phyloP scores from a whole-genome alignment of 2,797 vertebrate genomes.

The Sebastes iracundus region DNA sequence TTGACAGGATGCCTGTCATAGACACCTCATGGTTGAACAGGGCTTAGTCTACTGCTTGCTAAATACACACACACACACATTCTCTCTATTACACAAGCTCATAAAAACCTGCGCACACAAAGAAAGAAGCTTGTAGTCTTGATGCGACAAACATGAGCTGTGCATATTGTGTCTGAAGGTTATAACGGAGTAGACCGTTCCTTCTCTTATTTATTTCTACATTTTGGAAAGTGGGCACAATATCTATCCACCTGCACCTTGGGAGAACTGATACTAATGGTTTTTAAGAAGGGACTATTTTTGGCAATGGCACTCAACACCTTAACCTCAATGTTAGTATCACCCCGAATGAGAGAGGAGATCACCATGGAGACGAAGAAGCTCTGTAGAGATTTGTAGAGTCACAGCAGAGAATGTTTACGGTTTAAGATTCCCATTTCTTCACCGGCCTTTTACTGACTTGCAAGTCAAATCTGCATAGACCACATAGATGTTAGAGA shows the following conservation, averaged over 20 bases:
- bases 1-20: constrained; percentile 59
- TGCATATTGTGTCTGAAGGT: background rate
- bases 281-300: constrained; percentile 15
- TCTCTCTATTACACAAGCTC: constrained; percentile 5
- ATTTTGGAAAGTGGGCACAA: background rate
- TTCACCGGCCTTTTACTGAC: background rate
- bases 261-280: constrained; percentile 4
- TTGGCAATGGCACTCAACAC: constrained; percentile 4
- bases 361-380: constrained; percentile 37
- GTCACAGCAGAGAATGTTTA: background rate
- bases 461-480: background rate
- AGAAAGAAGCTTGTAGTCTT: background rate
- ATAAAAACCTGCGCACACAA: constrained; percentile 6
- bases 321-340: constrained; percentile 14
- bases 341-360: background rate
- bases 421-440: background rate
- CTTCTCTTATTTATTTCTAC: background rate
- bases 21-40: constrained; percentile 34
- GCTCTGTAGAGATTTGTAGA: background rate
- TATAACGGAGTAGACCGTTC: background rate
- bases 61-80: constrained; percentile 24
- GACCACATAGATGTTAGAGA: no score
- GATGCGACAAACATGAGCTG: constrained; percentile 13
- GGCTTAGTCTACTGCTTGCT: constrained; percentile 35
- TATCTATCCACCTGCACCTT: background rate